phyloP scores from a whole-genome alignment of 2,113 vertebrate species.

The Puffinus mauretanicus region DNA sequence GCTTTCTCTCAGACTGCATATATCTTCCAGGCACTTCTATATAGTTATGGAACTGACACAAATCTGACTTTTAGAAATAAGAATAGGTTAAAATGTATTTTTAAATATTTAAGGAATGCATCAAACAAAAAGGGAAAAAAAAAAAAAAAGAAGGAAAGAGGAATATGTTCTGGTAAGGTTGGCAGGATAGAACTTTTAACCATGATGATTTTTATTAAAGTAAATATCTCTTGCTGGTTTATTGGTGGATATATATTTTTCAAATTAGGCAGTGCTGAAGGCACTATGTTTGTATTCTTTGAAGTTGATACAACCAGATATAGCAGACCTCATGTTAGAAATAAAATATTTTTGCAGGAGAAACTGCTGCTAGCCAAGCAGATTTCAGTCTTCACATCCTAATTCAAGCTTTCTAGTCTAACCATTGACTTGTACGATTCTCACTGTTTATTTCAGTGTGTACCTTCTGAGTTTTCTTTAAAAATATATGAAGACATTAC shows the following conservation, averaged over 20 bases:
- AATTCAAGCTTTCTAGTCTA: conserved; percentile 29
- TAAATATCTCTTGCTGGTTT: background rate
- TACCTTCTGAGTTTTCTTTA: conserved; percentile 53
- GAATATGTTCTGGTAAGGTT: background rate
- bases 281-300: conserved; percentile 6
- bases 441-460: conserved; percentile 50
- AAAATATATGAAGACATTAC: conserved; percentile 71
- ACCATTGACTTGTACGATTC: background rate
- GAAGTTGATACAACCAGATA: conserved; percentile 39
- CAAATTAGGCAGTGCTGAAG: conserved; percentile 25
- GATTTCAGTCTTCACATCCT: conserved; percentile 14
- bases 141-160: background rate
- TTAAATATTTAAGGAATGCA: background rate
- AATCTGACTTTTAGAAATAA: conserved; percentile 27
- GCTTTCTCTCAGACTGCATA: conserved; percentile 8
- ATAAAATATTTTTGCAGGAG: conserved; percentile 49
- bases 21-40: conserved; percentile 35
- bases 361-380: conserved; percentile 29
- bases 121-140: background rate
- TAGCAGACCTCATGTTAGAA: background rate
- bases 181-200: background rate
- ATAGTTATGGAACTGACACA: conserved; percentile 9
- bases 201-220: background rate
- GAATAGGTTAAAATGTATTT: background rate
- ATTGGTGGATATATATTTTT: background rate